phyloP scores from a whole-genome alignment of 2,113 vertebrate species.

The Castor canadensis region DNA sequence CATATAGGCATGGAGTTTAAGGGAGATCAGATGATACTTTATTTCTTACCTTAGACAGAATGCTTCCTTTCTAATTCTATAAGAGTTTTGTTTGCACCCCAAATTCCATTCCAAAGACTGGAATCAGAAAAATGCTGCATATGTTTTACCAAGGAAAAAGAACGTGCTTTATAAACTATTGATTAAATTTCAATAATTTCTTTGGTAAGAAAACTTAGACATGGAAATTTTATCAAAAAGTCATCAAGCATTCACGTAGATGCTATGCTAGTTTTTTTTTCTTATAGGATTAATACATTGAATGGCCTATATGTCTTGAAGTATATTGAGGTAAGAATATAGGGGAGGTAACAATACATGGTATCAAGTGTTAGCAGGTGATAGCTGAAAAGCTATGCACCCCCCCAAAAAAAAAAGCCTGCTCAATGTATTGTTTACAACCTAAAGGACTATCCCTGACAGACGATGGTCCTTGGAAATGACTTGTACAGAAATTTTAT shows the following conservation, averaged over 20 bases:
- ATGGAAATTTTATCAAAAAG: constrained; percentile 25
- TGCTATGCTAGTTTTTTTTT: background rate
- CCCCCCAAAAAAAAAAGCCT: background rate
- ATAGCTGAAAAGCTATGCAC: background rate
- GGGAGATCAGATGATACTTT: background rate
- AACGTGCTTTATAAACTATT: constrained; percentile 4
- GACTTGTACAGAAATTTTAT: background rate
- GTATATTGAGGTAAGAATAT: constrained; percentile 18
- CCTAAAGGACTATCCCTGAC: background rate
- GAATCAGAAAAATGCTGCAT: background rate
- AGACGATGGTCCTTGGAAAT: background rate
- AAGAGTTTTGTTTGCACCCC: background rate
- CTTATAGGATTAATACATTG: background rate
- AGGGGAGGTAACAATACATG: background rate
- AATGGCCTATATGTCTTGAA: background rate
- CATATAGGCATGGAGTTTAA: background rate
- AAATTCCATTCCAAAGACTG: background rate
- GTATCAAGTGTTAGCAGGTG: background rate
- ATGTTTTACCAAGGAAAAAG: background rate
- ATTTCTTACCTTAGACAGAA: background rate
- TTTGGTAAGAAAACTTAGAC: constrained; percentile 11
- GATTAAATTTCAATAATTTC: background rate
- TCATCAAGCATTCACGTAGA: background rate
- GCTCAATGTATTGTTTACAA: background rate
- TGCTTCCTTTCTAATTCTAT: background rate